Evolutionary conservation across 2,888 invertebrate genomes (phyloP), one percentile per base, ranked within the genome.

Genomic region (Himalopsyche kuldschensis): DNA sequence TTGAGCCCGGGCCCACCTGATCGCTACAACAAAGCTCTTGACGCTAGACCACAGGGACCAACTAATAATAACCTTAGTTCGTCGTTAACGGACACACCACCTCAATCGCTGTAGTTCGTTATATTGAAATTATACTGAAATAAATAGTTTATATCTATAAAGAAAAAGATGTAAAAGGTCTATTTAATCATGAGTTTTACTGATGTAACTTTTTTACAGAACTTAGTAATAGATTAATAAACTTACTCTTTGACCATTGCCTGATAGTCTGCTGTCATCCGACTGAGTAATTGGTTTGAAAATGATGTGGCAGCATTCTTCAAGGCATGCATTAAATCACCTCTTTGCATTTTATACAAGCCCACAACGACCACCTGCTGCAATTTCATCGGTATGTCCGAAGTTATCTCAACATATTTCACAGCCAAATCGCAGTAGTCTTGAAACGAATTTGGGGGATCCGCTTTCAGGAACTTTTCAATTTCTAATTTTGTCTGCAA

Each of bases 331-430:
- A 98, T 95, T 41, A 98, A 91, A 81, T 96, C 95, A 78, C 93
- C 94, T 82, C 98, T 93, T 89, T 97, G 95, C 89, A 98, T 94
- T 88, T 96, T 95, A 89, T 96, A 98, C 90, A 97, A 94, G 10
- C 97, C 97, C 88, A 96, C 94, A 24, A 94, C 93, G 24, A 96
- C 93, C 0, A 95, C 94, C 84, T 94, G 93, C 86, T 94, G 93
- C 41, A 93, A 89, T 69, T 90, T 90, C 0, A 91, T 90, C 0
- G 94, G 93, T 84, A 96, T 94, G 83, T 92, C 92, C 80, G 91
- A 91, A 75, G 94, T 92, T 30, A 95, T 89, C n/a, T 92, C 90
- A 75, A 94, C 93, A 87, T 94, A 96, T 86, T 93, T 92, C 4
- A 93, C 90, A 4, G 96, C 91, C 87, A 94, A 91, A 0, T 89